Evolutionary conservation across 2,797 vertebrate species (phyloP).

Genomic region (Clarias platycephalus): DNA sequence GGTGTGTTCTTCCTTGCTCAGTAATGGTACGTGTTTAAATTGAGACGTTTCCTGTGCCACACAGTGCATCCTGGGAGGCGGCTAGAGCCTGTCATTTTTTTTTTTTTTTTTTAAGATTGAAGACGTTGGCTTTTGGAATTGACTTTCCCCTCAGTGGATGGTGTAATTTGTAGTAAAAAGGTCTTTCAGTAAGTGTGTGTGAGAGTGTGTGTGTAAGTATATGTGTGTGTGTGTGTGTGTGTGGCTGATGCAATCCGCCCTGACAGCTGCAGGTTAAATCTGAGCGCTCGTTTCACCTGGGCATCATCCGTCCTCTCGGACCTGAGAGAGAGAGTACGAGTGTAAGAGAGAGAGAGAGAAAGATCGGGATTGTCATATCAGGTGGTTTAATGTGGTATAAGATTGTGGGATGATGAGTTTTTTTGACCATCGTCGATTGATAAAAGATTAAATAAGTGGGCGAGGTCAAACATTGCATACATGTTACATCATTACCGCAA

Average conservation of each 20-base stretch:
- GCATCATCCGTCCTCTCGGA: background rate
- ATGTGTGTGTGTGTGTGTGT: background rate
- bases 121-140: constrained; percentile 25
- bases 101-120: background rate
- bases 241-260: constrained; percentile 39
- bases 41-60: background rate
- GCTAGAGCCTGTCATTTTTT: constrained; percentile 8
- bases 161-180: constrained; percentile 44
- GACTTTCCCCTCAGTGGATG: constrained; percentile 37
- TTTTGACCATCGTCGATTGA: background rate
- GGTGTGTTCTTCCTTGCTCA: background rate
- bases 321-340: background rate
- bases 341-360: background rate
- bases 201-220: background rate
- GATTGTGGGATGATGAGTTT: too few species aligned
- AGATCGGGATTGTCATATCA: background rate
- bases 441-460: background rate
- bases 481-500: too few species aligned
- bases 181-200: constrained; percentile 17
- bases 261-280: constrained; percentile 35
- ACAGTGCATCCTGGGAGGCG: constrained; percentile 24
- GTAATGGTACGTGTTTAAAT: background rate
- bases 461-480: background rate
- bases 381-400: background rate
- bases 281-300: constrained; percentile 18